Evolutionary conservation across 1,140 invertebrate genomes (phyloP).

Genomic region (Lordiphosa clarofinis): DNA sequence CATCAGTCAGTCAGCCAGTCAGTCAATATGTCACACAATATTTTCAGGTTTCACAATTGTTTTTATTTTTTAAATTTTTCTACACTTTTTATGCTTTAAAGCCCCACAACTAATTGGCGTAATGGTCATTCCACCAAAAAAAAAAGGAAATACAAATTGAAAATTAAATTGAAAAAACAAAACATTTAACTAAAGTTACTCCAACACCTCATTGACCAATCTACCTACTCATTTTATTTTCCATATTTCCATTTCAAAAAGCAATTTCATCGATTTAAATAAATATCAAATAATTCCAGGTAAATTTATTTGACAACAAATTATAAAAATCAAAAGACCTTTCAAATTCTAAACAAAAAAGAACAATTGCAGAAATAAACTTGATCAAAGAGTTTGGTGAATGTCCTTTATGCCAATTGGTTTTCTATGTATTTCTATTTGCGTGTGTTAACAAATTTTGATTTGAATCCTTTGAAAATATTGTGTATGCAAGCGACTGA

Average conservation of each 20-base stretch:
- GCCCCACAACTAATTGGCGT: constrained; percentile 69
- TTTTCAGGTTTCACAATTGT: constrained; percentile 42
- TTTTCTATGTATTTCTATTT: constrained; percentile 19
- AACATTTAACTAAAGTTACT: constrained; percentile 17
- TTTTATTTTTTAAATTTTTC: constrained; percentile 28
- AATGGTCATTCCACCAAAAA: constrained; percentile 70
- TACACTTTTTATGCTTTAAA: constrained; percentile 38
- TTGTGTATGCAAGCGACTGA: constrained; percentile 33
- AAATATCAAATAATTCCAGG: constrained; percentile 34
- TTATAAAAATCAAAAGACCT: constrained; percentile 17
- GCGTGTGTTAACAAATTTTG: constrained; percentile 9
- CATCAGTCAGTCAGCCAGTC: constrained; percentile 35
- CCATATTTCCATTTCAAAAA: constrained; percentile 20
- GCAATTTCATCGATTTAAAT: constrained; percentile 29
- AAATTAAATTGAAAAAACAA: constrained; percentile 9
- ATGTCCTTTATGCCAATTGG: constrained; percentile 80
- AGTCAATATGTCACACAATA: constrained; percentile 46
- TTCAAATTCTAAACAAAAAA: constrained; percentile 25
- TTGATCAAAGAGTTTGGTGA: constrained; percentile 62
- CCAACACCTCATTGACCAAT: constrained; percentile 20
- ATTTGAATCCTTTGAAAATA: constrained; percentile 30
- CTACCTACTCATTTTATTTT: constrained; percentile 28
- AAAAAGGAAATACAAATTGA: constrained; percentile 9
- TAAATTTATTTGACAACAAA: constrained; percentile 15
- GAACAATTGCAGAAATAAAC: neutral